Base-by-base conservation (phyloP, 30 jellyfish, hydroid and myxozoan genomes). In the Hydractinia echinata region DNA sequence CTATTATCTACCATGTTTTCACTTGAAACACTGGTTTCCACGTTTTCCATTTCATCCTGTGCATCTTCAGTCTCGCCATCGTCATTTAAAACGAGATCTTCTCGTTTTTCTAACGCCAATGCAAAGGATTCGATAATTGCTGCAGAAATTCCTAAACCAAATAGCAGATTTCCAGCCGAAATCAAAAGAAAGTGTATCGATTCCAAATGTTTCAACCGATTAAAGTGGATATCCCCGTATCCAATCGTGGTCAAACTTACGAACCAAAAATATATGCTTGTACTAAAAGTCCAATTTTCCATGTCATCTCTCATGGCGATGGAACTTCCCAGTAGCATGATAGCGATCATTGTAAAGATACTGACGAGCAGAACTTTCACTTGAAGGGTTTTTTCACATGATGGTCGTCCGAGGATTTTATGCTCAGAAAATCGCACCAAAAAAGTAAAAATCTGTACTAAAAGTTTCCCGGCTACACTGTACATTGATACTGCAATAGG, bases 41-140 rank as follows among this genome's bases (percentile, higher is more conserved):
- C 69, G 15, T 3, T 58, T 13, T 11, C 69, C 19, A 16, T 58
- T 58, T 11, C 15, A 58, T 58, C 18, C 0, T 11, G 1, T 0
- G 2, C 69, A 58, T 58, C 69, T 58, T 13, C 69, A 16, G 69
- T 0, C 1, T 64, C 74, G 74, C 7, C 18, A 7, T 8, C 9
- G 51, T 64, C 74, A 7, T 64, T 13, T 51, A 13, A 13, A n/a
- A 64, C 9, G 2, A 64, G 16, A 58, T 58, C 69, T 8, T 71
- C 30, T 3, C 60, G 60, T 71, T 71, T 71, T 9, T 19, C 81
- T 50, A 71, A 8, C 10, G 81, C 81, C 8, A 14, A 8, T 7
- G 81, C 30, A 50, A 71, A 71, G 39, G 81, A 54, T 19, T 71
- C 81, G 81, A 71, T 71, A 15, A 71, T 71, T 8, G 81, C 81